These are phyloP conservation scores for Tetranychus urticae DNA, from an alignment of 1,140 invertebrate genomes.

Conservation along the genomic window DNA sequence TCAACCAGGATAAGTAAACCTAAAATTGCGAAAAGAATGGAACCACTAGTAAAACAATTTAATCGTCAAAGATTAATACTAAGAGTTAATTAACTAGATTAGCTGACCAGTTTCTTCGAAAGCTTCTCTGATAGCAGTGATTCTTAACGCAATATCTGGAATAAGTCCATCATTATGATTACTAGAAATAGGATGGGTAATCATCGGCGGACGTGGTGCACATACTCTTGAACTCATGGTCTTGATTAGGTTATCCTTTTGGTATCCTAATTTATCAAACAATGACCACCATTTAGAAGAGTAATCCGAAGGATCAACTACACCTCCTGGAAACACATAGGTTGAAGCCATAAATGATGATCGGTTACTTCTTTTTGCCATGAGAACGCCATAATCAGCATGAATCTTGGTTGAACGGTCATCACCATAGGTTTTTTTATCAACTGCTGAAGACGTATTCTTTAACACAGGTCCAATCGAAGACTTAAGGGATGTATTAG, in stretches of 20 bases:
- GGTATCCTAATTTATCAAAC: slow-evolving; percentile 22
- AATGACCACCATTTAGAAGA: slow-evolving; percentile 41
- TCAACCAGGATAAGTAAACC: too few relatives aligned
- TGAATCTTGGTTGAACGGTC: too few relatives aligned
- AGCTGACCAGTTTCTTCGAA: slow-evolving; percentile 65
- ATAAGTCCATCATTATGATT: slow-evolving; percentile 16
- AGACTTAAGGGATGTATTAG: background rate
- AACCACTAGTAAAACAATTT: too few relatives aligned
- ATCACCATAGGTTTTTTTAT: too few relatives aligned
- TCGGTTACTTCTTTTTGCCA: slow-evolving; percentile 34
- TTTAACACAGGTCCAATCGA: background rate
- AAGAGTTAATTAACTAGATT: slow-evolving; percentile 18
- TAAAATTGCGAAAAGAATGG: too few relatives aligned
- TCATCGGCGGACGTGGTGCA: slow-evolving; percentile 13
- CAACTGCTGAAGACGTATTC: background rate
- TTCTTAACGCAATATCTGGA: slow-evolving; percentile 44
- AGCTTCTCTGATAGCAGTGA: slow-evolving; percentile 64
- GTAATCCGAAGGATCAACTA: slow-evolving; percentile 36
- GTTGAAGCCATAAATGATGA: slow-evolving; percentile 40
- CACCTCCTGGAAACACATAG: slow-evolving; percentile 58
- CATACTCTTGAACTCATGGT: background rate
- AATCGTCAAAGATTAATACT: too few relatives aligned
- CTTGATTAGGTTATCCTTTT: background rate
- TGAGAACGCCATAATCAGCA: slow-evolving; percentile 30
- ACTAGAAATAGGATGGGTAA: slow-evolving; percentile 6